Base-by-base conservation (phyloP, 2,797 vertebrate species). In the Ctenochaetus hawaiiensis region DNA sequence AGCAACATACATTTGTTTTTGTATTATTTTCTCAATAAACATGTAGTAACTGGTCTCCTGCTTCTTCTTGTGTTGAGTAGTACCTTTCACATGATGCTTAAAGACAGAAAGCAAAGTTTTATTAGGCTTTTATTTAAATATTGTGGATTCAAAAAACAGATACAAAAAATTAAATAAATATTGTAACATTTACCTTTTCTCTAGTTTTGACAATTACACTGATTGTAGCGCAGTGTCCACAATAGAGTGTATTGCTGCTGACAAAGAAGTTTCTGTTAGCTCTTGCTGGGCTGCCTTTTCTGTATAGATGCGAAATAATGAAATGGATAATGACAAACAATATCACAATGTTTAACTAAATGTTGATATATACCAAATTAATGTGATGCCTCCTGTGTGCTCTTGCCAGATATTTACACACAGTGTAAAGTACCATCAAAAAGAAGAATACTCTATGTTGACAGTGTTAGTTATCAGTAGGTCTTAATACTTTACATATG, bases 61-160 rank as follows among this genome's bases (percentile, higher is more conserved):
- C 8, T 47, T 67, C 45, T 58, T 78, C 14, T 52, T 73, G 8
- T 68, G 48, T 44, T 64, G 58, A 63, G n/a, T 67, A n/a, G 13
- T 22, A n/a, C 7, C n/a, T 44, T 6, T 56, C 20, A 13, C 62
- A 62, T 53, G 47, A 49, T 22, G 20, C 4, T 22, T 66, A n/a
- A 60, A 34, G 2, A 39, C 56, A 65, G 20, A 51, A 52, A 51
- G 26, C 20, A 57, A 52, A 53, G n/a, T 66, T 52, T 74, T 48
- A 78, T 77, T 12, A 72, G 8, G 5, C 2, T 74, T 91, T 91
- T 85, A 88, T 88, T 88, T 68, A 73, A 89, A 88, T 86, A 89
- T 23, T 58, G 23, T 66, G 61, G 30, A 48, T 66, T 69, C 47
- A 61, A 74, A 83, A 37, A 72, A 52, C 12, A 60, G 18, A 75